Conservation (phyloP, 2,113 vertebrate genomes). For the Oophaga pumilio region DNA sequence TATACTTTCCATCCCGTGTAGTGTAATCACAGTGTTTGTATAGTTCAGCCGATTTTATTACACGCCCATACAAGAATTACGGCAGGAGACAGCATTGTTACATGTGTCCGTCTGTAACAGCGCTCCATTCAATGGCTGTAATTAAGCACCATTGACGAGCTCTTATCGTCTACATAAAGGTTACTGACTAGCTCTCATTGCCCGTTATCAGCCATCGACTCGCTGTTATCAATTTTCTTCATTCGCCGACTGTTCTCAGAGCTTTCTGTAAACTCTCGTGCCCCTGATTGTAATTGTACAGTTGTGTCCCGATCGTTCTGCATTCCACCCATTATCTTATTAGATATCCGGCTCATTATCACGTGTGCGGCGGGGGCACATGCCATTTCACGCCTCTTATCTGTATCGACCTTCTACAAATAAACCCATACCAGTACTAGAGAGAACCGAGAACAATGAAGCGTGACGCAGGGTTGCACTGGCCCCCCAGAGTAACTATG, state of each 20-base stretch:
- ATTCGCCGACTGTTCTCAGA: not conserved
- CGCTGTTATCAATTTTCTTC: not conserved
- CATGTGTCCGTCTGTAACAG: not conserved
- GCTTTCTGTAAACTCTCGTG: slow-evolving; percentile 18
- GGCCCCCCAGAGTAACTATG: not conserved
- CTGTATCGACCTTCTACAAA: not conserved
- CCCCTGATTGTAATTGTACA: not conserved
- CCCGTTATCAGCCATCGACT: slow-evolving; percentile 19
- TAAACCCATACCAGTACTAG: too few relatives aligned
- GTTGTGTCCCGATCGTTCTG: not conserved
- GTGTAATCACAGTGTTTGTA: not conserved
- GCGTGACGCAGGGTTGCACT: not conserved
- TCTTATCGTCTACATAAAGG: not conserved
- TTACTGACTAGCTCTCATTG: slow-evolving; percentile 13
- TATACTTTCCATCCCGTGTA: not conserved
- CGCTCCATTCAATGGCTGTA: not conserved
- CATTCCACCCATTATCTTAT: slow-evolving; percentile 19
- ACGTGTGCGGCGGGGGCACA: slow-evolving; percentile 25
- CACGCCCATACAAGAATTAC: not conserved
- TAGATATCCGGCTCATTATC: slow-evolving; percentile 26
- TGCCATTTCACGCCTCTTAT: slow-evolving; percentile 13
- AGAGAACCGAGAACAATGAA: not conserved
- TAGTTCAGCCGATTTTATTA: not conserved
- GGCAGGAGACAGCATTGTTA: not conserved
- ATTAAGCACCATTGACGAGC: not conserved